Conservation (phyloP, 2,888 invertebrate species). For the Prostheceraeus crozeri region DNA sequence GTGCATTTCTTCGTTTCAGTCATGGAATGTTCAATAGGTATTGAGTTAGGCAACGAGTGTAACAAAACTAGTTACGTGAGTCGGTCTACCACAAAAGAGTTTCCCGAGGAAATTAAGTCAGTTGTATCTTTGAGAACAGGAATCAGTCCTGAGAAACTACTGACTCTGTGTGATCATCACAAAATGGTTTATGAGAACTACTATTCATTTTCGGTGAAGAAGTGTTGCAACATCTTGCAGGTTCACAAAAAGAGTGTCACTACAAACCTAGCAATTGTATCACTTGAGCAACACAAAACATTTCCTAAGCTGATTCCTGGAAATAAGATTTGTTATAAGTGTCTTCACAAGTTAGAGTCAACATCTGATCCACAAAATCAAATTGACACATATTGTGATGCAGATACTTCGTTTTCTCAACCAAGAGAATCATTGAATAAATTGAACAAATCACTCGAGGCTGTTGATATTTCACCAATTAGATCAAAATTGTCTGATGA, state of each 20-base stretch:
- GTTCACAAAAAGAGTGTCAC: constrained; percentile 15
- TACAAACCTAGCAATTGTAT: constrained; percentile 9
- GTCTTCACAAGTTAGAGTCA: neutral
- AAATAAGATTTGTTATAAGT: constrained; percentile 20
- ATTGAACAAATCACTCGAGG: constrained; percentile 13
- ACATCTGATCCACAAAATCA: too few species aligned
- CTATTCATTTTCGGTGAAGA: constrained; percentile 1
- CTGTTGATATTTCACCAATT: constrained; percentile 5
- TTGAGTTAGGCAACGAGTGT: constrained; percentile 1
- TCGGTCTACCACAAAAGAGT: neutral
- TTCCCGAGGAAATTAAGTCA: constrained; percentile 2
- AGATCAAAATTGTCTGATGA: constrained; percentile 13
- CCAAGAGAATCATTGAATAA: neutral
- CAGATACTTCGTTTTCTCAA: neutral
- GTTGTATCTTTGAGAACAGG: constrained; percentile 13
- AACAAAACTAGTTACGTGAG: neutral
- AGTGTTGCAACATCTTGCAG: constrained; percentile 3
- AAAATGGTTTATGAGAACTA: constrained; percentile 1
- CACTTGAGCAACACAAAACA: neutral
- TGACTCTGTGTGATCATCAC: constrained; percentile 22
- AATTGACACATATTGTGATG: too few species aligned
- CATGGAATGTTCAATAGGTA: constrained; percentile 25
- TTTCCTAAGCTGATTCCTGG: constrained; percentile 9
- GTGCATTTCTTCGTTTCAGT: too few species aligned
- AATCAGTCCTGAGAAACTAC: constrained; percentile 9